Evolutionary conservation across 1,140 invertebrate species (phyloP).

Genomic region (Palaemon carinicauda): DNA sequence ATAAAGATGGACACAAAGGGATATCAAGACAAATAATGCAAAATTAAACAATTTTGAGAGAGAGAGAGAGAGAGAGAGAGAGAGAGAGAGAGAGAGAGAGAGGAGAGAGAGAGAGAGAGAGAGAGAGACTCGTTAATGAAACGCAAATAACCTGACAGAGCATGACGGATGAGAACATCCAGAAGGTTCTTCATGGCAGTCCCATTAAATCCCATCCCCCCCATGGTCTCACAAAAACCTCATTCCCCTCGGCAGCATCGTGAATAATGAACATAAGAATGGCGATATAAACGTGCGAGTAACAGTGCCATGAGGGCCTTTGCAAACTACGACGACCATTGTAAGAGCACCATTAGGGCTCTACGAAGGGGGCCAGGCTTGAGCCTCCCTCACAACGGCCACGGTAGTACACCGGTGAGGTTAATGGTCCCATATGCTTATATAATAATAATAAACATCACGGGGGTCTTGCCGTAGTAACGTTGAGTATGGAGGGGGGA

Average conservation of each 20-base stretch:
- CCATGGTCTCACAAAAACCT: no score
- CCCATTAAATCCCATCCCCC: no score
- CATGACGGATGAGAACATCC: neutral
- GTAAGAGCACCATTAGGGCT: no score
- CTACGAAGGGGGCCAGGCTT: neutral
- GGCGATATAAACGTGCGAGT: no score
- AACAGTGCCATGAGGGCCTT: no score
- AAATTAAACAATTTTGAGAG: neutral
- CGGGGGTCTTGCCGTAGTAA: neutral
- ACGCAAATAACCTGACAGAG: no score
- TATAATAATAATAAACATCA: constrained; percentile 54
- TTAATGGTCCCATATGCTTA: constrained; percentile 52
- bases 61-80: constrained; percentile 10
- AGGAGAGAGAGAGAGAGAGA: neutral
- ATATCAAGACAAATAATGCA: neutral
- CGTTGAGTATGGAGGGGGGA: neutral
- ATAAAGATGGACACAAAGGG: no score
- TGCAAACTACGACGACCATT: no score
- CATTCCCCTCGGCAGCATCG: no score
- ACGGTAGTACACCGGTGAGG: constrained; percentile 9
- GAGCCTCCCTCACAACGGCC: neutral
- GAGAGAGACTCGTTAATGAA: neutral
- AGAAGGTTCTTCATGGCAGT: no score
- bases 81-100: constrained; percentile 13
- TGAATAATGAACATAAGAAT: no score